These are phyloP conservation scores for Magallana gigas DNA, from an alignment of 1,140 invertebrate species.

Conservation along the genomic window DNA sequence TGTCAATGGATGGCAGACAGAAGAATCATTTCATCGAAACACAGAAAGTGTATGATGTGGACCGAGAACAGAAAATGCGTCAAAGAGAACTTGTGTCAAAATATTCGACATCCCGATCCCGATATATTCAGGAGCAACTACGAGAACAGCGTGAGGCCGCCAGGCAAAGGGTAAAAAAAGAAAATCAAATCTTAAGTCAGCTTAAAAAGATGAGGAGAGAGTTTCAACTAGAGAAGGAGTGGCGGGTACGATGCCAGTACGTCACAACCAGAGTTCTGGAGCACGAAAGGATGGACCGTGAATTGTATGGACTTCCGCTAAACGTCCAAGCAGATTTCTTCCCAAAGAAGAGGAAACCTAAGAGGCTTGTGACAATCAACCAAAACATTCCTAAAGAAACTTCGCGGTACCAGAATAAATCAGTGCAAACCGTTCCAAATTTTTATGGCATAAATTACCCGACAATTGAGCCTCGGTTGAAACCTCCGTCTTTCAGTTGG, in stretches of 20 bases:
- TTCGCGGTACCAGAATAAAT: background rate
- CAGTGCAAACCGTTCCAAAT: background rate
- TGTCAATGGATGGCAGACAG: background rate
- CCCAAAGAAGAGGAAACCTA: background rate
- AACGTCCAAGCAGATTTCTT: constrained; percentile 25
- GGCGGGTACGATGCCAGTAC: constrained; percentile 3
- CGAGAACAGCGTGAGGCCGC: background rate
- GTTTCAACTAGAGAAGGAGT: constrained; percentile 9
- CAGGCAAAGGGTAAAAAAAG: background rate
- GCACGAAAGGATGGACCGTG: background rate
- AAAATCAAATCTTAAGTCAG: background rate
- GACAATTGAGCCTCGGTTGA: background rate
- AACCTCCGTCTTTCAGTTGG: background rate
- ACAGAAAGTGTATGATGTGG: constrained; percentile 2
- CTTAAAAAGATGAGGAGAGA: background rate
- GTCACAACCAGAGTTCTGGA: background rate
- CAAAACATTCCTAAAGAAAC: background rate
- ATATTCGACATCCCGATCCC: background rate
- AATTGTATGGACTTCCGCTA: constrained; percentile 6
- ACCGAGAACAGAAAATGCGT: background rate
- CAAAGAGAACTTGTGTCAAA: background rate
- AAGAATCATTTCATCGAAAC: background rate
- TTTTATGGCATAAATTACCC: background rate
- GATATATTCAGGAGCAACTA: background rate
- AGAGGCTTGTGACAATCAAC: background rate